Evolutionary conservation across 2,797 vertebrate species (phyloP).

Genomic region (Luscinia megarhynchos): DNA sequence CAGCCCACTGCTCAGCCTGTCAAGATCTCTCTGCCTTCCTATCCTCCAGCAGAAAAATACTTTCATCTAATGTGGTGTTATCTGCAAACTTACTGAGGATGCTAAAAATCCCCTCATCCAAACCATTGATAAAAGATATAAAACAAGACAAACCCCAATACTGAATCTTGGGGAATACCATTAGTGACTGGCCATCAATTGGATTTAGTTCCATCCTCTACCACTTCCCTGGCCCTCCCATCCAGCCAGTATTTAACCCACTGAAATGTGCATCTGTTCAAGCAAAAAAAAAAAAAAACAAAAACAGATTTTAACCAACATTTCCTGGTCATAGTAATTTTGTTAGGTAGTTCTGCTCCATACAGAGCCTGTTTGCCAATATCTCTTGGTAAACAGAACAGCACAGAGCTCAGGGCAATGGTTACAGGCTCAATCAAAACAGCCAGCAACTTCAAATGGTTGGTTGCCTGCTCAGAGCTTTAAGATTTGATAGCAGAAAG

Average conservation of each 20-base stretch:
- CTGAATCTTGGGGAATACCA: background rate
- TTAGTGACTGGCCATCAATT: background rate
- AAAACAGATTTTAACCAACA: background rate
- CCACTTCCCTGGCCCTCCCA: background rate
- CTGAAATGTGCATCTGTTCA: background rate
- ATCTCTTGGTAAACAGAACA: background rate
- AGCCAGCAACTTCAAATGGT: background rate
- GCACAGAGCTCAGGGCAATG: background rate
- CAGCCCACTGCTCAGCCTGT: background rate
- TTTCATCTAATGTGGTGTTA: background rate
- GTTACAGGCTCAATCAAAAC: background rate
- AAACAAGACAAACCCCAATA: background rate
- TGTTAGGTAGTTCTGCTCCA: background rate
- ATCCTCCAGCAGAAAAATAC: background rate
- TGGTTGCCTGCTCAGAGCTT: background rate
- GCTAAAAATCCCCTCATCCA: too few relatives aligned
- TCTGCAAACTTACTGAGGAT: background rate
- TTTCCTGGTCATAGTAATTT: background rate
- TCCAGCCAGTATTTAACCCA: background rate
- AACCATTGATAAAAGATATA: background rate
- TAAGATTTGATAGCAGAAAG: background rate
- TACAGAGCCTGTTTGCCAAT: background rate
- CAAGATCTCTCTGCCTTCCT: background rate
- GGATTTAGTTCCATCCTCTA: background rate
- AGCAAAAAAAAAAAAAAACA: background rate